Evolutionary conservation across 2,888 invertebrate species (phyloP), one percentile per base, ranked within the genome.

Genomic region (Hyposoter didymator): DNA sequence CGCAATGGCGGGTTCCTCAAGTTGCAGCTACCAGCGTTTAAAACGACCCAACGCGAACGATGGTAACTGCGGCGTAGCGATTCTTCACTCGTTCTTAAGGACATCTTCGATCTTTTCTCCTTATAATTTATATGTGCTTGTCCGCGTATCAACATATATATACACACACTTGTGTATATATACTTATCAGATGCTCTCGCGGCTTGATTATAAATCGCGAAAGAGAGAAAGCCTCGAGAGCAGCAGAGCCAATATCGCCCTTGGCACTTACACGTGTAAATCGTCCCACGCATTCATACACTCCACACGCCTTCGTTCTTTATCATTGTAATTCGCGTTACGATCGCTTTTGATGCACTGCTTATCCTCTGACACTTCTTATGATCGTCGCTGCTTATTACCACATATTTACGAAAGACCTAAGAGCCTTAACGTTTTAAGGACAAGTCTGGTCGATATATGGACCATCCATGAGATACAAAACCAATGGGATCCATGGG

Each of bases 181-280:
- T 19, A 59, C 43, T 32, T 47, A 70, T 70, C 70, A n/a, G 32
- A 87, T 86, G 88, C 86, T 86, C 86, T 84, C 86, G 87, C 84
- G 59, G 28, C 19, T 49, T 39, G 72, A 39, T 72, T 52, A 72
- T 72, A 52, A 72, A 72, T 35, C 39, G 32, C 49, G 49, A 52
- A 19, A 70, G 35, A 72, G 52, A 32, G 35, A 72, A 35, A 32
- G 72, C 39, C 45, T 28, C 69, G 62, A n/a, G 62, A n/a, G 75
- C 43, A 47, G 28, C 43, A 47, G 28, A 32, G 39, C 64, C 39
- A 39, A 72, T 47, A 47, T 69, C 59, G 49, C 59, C 62, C 39
- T 43, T 73, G 72, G 66, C 80, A 72, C 39, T 84, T 84, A 84
- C 84, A 84, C 84, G 79, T 79, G 80, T 80, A 74, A 69, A 59